Evolutionary conservation across 1,140 invertebrate genomes (phyloP).

Genomic region (Atopsyche davidsoni): DNA sequence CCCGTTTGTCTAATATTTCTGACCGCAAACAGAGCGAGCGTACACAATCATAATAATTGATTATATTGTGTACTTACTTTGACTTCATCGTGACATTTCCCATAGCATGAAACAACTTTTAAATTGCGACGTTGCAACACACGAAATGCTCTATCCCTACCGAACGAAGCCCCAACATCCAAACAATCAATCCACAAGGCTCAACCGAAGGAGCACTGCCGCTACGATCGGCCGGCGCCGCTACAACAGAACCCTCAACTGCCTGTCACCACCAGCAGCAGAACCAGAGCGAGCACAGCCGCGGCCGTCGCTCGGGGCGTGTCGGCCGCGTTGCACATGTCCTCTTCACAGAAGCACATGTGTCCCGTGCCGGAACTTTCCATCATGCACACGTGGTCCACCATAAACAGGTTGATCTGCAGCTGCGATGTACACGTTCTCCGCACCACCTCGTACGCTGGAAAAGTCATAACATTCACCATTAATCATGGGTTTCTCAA

Average conservation of each 20-base stretch:
- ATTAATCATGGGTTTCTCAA: neutral
- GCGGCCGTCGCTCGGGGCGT: slow-evolving; percentile 31
- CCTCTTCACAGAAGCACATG: slow-evolving; percentile 97
- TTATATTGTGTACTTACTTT: no score
- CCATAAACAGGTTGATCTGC: slow-evolving; percentile 95
- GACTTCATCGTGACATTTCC: no score
- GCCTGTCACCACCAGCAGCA: no score
- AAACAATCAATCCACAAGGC: no score
- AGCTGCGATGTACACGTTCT: slow-evolving; percentile 87
- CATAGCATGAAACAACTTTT: no score
- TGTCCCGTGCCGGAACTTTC: slow-evolving; percentile 93
- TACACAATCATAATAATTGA: no score
- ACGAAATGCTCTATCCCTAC: no score
- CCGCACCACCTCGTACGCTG: slow-evolving; percentile 82
- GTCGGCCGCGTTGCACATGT: slow-evolving; percentile 73
- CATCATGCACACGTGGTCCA: slow-evolving; percentile 97
- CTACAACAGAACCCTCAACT: slow-evolving; percentile 46
- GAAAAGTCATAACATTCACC: slow-evolving; percentile 34
- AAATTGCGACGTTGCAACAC: no score
- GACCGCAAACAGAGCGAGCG: no score
- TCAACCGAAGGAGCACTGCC: no score
- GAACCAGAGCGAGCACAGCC: slow-evolving; percentile 37
- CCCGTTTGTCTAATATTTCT: no score
- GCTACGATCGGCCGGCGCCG: slow-evolving; percentile 27
- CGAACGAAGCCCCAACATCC: no score